Base-by-base conservation (phyloP, 2,888 invertebrate species). In the Prenolepis imparis region DNA sequence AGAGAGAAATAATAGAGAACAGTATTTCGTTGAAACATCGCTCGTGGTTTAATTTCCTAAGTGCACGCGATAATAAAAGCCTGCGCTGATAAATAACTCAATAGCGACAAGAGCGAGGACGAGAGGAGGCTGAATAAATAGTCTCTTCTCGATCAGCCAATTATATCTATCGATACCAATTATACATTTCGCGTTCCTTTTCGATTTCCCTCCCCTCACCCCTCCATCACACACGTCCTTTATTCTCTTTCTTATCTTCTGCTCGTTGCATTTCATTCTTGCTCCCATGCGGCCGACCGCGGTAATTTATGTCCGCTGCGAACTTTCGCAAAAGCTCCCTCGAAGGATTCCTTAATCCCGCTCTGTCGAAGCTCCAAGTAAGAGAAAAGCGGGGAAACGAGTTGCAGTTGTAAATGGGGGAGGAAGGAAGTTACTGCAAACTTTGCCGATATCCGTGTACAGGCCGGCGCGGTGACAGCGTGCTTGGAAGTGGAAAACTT, bases 341-440 rank as follows among this genome's bases (percentile, higher is more conserved):
- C 59, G 5, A 18, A 24, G 70, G 24, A 44, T 44, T 70, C 36
- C 59, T 70, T 70, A 70, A 78, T 78, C 32, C 32, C 59, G 18
- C 28, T 24, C 44, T 67, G 9, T 55, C 15, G 57, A 44, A 52
- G 8, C 18, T 1, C 55, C 28, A 12, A 12, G 67, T 32, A 57
- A 67, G 36, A 39, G 39, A 57, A 48, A 52, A 24, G 68, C 11
- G 41, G 3, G 3, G 18, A 11, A 41, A 57, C 68, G 55, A 78
- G 21, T 59, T 67, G 28, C 77, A 32, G 21, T 48, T 28, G 41
- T 41, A 68, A 32, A 18, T 44, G 70, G 44, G 3, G 28, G 15
- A 44, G 52, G n/a, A 57, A 66, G 36, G 39, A 78, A 78, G 68
- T 78, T 78, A 32, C 57, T 70, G 44, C 44, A 48, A 78, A 78